Conservation (phyloP, 2,888 invertebrate genomes). For the Hydropsyche betteni region DNA sequence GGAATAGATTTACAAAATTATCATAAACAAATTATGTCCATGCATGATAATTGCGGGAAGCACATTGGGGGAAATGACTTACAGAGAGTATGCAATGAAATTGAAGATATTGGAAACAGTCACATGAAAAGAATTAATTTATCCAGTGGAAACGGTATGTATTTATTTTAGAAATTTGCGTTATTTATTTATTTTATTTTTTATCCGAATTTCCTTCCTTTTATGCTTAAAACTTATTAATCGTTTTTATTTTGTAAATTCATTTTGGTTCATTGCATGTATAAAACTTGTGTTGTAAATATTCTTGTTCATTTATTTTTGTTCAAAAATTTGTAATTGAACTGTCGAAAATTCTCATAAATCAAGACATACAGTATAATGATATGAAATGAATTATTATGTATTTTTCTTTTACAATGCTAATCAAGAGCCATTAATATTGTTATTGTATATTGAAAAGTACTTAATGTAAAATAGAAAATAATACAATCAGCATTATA, state of each 20-base stretch:
- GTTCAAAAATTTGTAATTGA: neutral
- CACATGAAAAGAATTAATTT: slow-evolving; percentile 47
- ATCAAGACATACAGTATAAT: too few species aligned
- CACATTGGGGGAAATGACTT: slow-evolving; percentile 36
- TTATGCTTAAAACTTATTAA: neutral
- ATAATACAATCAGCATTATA: too few species aligned
- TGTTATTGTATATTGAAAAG: too few species aligned
- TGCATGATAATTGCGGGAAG: slow-evolving; percentile 38
- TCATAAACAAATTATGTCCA: slow-evolving; percentile 44
- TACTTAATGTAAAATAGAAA: too few species aligned
- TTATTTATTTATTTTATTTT: slow-evolving; percentile 43
- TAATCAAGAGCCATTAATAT: too few species aligned
- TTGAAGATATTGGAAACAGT: slow-evolving; percentile 41
- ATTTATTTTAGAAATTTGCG: slow-evolving; percentile 38
- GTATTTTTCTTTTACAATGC: too few species aligned
- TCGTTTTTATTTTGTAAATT: neutral
- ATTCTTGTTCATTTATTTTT: neutral
- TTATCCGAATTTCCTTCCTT: neutral
- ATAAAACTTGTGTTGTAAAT: slow-evolving; percentile 53
- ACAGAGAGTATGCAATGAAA: slow-evolving; percentile 45
- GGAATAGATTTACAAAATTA: slow-evolving; percentile 42
- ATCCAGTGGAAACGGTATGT: slow-evolving; percentile 48
- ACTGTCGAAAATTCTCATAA: too few species aligned
- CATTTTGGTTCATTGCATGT: neutral
- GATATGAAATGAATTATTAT: too few species aligned